phyloP scores from a whole-genome alignment of 2,888 invertebrate species.

The Pterostichus niger region DNA sequence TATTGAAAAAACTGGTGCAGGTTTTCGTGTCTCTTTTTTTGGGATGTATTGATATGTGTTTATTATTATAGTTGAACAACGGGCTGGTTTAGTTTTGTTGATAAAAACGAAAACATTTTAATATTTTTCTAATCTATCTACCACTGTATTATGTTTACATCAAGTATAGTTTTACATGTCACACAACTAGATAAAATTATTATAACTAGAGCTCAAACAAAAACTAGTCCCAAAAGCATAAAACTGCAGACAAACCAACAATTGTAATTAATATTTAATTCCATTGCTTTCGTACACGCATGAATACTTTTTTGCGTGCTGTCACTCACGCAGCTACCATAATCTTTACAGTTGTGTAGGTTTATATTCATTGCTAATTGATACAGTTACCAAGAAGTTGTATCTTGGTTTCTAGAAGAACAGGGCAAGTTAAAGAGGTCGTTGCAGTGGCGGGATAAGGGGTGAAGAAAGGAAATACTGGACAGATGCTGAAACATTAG shows the following conservation, averaged over 20 bases:
- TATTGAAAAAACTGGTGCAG: constrained; percentile 20
- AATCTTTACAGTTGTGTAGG: background rate
- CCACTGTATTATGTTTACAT: no score
- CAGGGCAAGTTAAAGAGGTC: background rate
- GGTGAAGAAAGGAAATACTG: no score
- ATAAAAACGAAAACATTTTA: background rate
- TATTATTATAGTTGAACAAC: constrained; percentile 3
- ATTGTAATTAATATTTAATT: constrained; percentile 1
- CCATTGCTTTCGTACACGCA: background rate
- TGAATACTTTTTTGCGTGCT: background rate
- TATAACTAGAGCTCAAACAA: background rate
- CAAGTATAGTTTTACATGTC: no score
- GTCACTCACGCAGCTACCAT: background rate
- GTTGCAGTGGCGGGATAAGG: no score
- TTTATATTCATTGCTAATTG: constrained; percentile 34
- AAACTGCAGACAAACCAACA: background rate
- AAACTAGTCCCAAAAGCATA: background rate
- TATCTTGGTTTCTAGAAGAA: background rate
- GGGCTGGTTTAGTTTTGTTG: background rate
- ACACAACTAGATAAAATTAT: no score
- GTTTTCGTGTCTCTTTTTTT: background rate
- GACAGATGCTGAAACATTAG: constrained; percentile 36
- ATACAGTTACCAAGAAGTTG: background rate
- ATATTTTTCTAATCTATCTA: no score
- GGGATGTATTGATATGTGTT: background rate